Base-by-base conservation (phyloP, 2,113 vertebrate species). In the Nothocercus julius region DNA sequence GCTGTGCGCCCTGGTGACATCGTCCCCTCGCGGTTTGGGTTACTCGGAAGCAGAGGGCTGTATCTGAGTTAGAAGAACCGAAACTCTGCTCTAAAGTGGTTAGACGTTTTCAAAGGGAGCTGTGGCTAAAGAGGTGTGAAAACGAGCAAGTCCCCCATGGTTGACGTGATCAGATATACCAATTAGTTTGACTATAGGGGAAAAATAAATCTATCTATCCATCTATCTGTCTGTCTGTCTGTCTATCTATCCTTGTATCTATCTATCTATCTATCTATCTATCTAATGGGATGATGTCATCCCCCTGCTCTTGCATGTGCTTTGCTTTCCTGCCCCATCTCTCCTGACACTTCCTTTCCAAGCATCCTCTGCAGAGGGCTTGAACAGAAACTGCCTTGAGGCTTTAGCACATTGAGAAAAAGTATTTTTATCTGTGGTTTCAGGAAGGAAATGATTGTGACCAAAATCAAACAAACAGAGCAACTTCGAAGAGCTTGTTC, bases 1-100 rank as follows among this genome's bases (percentile, higher is more conserved):
- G 70, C 78, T 84, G 77, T 58, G 78, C 49, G 24, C 14, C 15
- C 72, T 47, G 47, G 3, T 58, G n/a, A 13, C 53, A 17, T 42
- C 0, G 0, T 30, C 6, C 9, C 30, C 84, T 53, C 0, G n/a
- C 2, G 12, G 34, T 53, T 58, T n/a, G 47, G 49, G 13, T 32
- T 82, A 14, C 0, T 9, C 36, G 59, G 56, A n/a, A 59, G 59
- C 25, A 28, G 38, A 18, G 51, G n/a, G 24, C 14, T 27, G 13
- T 16, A 11, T 36, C n/a, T 72, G 34, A 20, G 27, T 38, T 38
- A 17, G 45, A 28, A 38, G 24, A 38, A 36, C 69, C 16, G 9
- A 18, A 30, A 32, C 30, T 30, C 54, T 18, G 54, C 54, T 30
- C 54, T 58, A 9, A 34, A 34, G 8, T 11, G 32, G 21, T 25